Base-by-base conservation (phyloP, 2,888 invertebrate genomes). In the Glaucopsyche alexis region DNA sequence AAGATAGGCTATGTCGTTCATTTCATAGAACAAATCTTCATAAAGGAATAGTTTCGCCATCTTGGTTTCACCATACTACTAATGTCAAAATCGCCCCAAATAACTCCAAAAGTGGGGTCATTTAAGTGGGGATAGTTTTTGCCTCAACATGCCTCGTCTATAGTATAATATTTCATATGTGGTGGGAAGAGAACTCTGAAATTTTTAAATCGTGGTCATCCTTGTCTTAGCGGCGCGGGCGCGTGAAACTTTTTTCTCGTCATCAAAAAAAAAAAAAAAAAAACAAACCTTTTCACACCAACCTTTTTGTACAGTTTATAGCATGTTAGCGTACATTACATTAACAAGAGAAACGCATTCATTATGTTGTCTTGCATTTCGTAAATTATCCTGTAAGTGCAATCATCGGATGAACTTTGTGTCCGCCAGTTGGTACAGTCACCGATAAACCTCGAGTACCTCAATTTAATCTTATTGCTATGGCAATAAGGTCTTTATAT, bases 381-480 rank as follows among this genome's bases (percentile, higher is more conserved):
- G 77, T 77, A 77, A 77, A 78, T 77, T 76, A 78, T 75, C 72
- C 60, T 74, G 74, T 67, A 73, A 73, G 72, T 73, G 75, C 74
- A 67, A 65, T 72, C 73, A 73, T 72, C 74, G 75, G 52, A 29
- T 72, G 50, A 72, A 72, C 72, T 71, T 73, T 65, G 71, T 73
- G 73, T 71, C 77, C 75, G 72, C 73, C 80, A 83, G 29, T 29
- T 81, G 84, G 87, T 84, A 87, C 86, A 55, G 2, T 16, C 11
- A 11, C 19, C 13, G 29, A 7, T 1, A 6, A n/a, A 50, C n/a
- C 3, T 0, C 16, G 4, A 19, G 8, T 55, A 11, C 4, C 5
- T 2, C 29, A 29, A 55, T 11, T 9, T 55, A 5, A 55, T 19
- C 55, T 55, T 19, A 19, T 19, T 55, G 60, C 13, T 2, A 6